Evolutionary conservation across 2,888 invertebrate species (phyloP).

Genomic region (Zeuzera pyrina): DNA sequence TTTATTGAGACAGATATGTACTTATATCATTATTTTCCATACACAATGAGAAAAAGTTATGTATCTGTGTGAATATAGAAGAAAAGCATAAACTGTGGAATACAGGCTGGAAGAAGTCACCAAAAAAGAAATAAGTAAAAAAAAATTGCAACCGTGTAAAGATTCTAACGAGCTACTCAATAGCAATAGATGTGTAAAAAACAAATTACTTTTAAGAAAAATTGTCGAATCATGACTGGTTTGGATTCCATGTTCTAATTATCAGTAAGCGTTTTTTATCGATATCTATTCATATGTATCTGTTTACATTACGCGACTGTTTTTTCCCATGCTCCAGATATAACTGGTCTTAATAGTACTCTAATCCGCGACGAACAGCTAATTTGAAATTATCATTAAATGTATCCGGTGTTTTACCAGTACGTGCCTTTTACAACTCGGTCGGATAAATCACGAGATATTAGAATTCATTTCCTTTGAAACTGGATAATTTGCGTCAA

Average conservation of each 20-base stretch:
- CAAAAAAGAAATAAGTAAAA: no score
- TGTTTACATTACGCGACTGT: conserved; percentile 20
- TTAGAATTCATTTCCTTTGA: conserved; percentile 7
- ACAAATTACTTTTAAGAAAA: no score
- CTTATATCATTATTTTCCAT: no score
- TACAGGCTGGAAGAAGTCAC: no score
- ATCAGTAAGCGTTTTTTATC: background rate
- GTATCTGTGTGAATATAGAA: no score
- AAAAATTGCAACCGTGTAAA: no score
- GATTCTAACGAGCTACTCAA: no score
- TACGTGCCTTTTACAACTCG: background rate
- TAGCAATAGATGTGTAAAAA: no score
- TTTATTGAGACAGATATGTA: no score
- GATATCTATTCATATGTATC: conserved; percentile 13
- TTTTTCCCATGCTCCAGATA: conserved; percentile 31
- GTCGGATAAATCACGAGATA: background rate
- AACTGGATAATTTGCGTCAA: conserved; percentile 3
- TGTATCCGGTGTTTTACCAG: conserved; percentile 8
- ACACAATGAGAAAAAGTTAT: no score
- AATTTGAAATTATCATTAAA: conserved; percentile 10
- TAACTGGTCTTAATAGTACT: conserved; percentile 13
- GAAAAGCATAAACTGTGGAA: no score
- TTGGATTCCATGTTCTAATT: background rate
- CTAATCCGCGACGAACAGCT: conserved; percentile 3
- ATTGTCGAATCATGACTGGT: no score